phyloP scores from a whole-genome alignment of 2,113 vertebrate genomes.

The Pseudorasbora parva region DNA sequence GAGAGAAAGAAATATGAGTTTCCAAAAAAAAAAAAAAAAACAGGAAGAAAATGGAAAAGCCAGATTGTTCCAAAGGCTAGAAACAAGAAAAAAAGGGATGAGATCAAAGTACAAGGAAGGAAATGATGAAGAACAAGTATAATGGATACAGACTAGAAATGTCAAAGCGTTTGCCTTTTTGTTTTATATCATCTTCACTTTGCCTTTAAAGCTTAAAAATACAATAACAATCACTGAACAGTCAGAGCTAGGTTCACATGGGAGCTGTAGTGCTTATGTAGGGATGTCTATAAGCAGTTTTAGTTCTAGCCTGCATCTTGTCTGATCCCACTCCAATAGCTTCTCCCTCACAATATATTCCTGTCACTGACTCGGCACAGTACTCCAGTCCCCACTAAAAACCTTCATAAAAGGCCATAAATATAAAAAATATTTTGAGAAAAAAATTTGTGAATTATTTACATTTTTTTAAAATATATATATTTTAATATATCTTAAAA shows the following conservation, averaged over 20 bases:
- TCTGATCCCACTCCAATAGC: background rate
- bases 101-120: background rate
- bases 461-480: no score
- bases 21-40: background rate
- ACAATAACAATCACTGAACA: background rate
- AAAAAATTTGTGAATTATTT: no score
- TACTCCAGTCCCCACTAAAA: background rate
- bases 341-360: background rate
- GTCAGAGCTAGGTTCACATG: background rate
- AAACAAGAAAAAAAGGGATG: background rate
- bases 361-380: background rate
- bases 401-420: background rate
- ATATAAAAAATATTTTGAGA: background rate
- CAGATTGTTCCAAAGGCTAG: background rate
- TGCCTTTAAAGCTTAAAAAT: conserved; percentile 23
- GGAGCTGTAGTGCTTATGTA: background rate
- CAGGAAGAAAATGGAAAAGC: background rate
- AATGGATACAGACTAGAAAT: conserved; percentile 17
- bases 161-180: conserved; percentile 4
- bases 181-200: conserved; percentile 16
- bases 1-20: background rate
- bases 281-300: background rate
- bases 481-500: no score
- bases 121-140: conserved; percentile 25
- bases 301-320: background rate